A percentile compares a stretch with the other conserved stretches of the same genome.
These are phyloP conservation scores for Steinernema carpocapsae DNA, from an alignment of 2,888 invertebrate species.

Conservation along the genomic window DNA sequence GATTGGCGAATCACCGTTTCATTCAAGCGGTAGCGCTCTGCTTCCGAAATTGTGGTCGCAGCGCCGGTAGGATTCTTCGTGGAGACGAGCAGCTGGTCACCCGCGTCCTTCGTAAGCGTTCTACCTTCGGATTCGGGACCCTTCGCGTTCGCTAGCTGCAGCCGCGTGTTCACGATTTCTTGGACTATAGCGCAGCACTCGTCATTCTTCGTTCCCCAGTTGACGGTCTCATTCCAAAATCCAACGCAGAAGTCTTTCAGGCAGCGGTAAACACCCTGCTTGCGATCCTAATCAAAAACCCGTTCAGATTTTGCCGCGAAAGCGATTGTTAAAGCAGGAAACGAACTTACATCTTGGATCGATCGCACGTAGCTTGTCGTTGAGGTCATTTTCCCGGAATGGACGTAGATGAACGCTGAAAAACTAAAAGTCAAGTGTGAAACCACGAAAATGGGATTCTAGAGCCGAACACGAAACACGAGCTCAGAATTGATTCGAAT, in stretches of 20 bases:
- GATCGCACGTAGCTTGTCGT: no score
- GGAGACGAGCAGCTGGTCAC: not conserved
- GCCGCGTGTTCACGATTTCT: not conserved
- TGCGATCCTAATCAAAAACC: not conserved
- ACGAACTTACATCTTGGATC: no score
- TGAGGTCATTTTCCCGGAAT: no score
- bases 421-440: no score
- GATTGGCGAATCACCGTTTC: not conserved
- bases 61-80: not conserved
- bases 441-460: no score
- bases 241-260: constrained; percentile 15
- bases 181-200: not conserved
- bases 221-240: constrained; percentile 17
- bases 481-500: no score
- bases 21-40: not conserved
- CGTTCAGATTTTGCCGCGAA: no score
- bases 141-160: not conserved
- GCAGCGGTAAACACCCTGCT: not conserved
- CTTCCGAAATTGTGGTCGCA: not conserved
- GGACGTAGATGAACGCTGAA: no score
- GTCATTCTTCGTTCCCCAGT: not conserved
- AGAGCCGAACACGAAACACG: no score
- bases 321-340: no score
- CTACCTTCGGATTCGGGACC: not conserved
- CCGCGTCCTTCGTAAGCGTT: not conserved